Percentiles rank a stretch among this genome's conserved stretches.
Evolutionary conservation across 2,888 invertebrate species (phyloP).

Genomic region (Hypolimnas misippus): DNA sequence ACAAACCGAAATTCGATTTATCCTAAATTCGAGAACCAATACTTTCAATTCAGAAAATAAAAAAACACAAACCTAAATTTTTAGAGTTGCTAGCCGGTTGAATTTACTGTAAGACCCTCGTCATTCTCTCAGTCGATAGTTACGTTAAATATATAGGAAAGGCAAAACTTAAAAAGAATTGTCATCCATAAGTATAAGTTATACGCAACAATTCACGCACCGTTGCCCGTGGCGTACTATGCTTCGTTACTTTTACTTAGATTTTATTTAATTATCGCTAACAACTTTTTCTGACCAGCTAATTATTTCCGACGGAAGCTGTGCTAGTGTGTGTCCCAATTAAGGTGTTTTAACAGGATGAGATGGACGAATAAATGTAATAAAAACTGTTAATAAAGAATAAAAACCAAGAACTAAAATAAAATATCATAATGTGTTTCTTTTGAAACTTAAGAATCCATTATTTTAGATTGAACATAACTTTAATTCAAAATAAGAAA

Average conservation of each 20-base stretch:
- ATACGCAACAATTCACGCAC: slow-evolving; percentile 34
- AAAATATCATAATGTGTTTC: too few species aligned
- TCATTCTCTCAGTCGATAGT: neutral
- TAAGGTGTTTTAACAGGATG: slow-evolving; percentile 23
- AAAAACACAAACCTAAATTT: too few species aligned
- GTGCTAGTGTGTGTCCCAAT: slow-evolving; percentile 22
- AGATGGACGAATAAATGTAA: slow-evolving; percentile 5
- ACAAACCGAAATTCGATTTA: too few species aligned
- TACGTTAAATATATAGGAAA: slow-evolving; percentile 10
- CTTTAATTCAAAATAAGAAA: too few species aligned
- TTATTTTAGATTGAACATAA: neutral
- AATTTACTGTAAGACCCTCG: neutral
- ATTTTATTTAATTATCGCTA: slow-evolving; percentile 72
- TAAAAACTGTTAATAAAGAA: neutral
- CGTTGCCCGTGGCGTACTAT: slow-evolving; percentile 58
- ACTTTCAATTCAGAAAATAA: too few species aligned
- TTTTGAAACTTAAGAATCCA: neutral
- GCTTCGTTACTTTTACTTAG: slow-evolving; percentile 65
- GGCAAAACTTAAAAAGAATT: neutral
- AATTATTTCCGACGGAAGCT: slow-evolving; percentile 72
- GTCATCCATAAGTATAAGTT: slow-evolving; percentile 10
- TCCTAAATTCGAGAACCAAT: too few species aligned
- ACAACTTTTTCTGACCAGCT: slow-evolving; percentile 59
- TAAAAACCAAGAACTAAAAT: neutral
- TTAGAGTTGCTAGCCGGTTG: too few species aligned